Evolutionary conservation across 1,140 invertebrate species (phyloP).

Genomic region (Listronotus bonariensis): DNA sequence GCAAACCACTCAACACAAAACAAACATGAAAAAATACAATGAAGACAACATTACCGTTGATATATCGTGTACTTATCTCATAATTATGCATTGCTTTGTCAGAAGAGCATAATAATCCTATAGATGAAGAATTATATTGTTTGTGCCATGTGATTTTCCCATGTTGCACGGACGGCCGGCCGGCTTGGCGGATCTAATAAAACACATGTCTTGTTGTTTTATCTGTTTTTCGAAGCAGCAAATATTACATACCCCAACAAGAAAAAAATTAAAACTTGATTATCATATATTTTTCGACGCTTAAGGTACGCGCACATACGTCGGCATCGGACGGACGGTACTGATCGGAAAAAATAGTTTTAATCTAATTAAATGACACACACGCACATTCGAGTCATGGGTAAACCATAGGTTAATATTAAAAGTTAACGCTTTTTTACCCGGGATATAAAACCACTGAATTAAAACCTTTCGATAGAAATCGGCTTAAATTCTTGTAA

Average conservation of each 20-base stretch:
- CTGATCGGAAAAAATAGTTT: too few species aligned
- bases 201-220: conserved; percentile 15
- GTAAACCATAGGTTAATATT: too few species aligned
- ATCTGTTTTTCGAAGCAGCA: conserved; percentile 7
- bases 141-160: conserved; percentile 20
- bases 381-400: too few species aligned
- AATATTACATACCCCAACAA: conserved; percentile 12
- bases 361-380: too few species aligned
- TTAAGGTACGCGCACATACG: too few species aligned
- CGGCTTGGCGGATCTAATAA: conserved; percentile 19
- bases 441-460: too few species aligned
- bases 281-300: too few species aligned
- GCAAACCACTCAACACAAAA: background rate
- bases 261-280: too few species aligned
- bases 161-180: background rate
- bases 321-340: too few species aligned
- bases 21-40: background rate
- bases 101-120: conserved; percentile 7
- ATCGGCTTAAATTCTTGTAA: too few species aligned
- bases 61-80: conserved; percentile 15
- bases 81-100: conserved; percentile 19
- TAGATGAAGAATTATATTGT: conserved; percentile 21
- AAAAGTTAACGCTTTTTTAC: too few species aligned
- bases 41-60: conserved; percentile 10
- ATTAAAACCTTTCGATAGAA: too few species aligned